These are phyloP conservation scores for Procambarus virginalis DNA, from an alignment of 1,140 invertebrate species.

Conservation along the genomic window DNA sequence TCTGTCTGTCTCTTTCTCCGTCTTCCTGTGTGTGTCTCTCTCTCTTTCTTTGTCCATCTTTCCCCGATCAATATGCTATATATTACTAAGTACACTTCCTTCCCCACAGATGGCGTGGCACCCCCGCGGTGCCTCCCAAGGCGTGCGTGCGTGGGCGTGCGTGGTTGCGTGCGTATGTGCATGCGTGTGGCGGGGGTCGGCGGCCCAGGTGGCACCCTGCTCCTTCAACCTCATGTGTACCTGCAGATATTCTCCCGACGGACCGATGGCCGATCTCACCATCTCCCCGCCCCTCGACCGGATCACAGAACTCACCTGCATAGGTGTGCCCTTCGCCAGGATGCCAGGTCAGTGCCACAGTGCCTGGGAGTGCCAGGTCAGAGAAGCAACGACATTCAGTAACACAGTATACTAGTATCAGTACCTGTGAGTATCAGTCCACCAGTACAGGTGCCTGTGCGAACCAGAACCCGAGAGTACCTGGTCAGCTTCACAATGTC, in stretches of 20 bases:
- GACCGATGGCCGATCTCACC: not conserved
- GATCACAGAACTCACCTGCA: constrained; percentile 46
- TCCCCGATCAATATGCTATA: not conserved
- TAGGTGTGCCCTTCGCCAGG: constrained; percentile 53
- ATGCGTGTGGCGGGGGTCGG: not conserved
- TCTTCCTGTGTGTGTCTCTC: not conserved
- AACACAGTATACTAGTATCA: no score
- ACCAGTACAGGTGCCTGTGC: no score
- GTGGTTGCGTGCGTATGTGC: constrained; percentile 17
- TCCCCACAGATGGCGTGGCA: constrained; percentile 36
- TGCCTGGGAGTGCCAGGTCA: not conserved
- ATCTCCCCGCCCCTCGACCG: not conserved
- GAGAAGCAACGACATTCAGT: no score
- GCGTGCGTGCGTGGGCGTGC: constrained; percentile 2
- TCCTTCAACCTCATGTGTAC: constrained; percentile 56
- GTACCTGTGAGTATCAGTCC: no score
- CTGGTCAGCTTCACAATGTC: no score
- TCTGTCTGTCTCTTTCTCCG: not conserved
- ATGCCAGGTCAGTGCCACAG: constrained; percentile 48
- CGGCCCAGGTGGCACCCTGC: constrained; percentile 27
- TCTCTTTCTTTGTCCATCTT: not conserved
- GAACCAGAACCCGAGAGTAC: no score
- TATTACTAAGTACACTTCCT: not conserved
- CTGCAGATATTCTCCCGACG: constrained; percentile 41
- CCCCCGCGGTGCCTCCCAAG: not conserved